Evolutionary conservation across 2,888 invertebrate species (phyloP).

Genomic region (Epirrhoe tristata): DNA sequence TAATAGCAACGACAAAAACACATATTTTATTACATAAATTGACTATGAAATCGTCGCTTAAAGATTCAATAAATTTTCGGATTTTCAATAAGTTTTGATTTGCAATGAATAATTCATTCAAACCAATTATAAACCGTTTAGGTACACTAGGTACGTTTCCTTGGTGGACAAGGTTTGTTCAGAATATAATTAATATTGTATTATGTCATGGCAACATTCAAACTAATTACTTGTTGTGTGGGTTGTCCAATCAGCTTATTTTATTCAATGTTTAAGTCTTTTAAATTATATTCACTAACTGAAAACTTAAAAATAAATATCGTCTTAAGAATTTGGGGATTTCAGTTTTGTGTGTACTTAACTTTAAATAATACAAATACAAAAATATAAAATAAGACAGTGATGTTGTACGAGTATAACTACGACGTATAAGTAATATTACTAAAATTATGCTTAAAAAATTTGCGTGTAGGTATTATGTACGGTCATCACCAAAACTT

Average conservation of each 20-base stretch:
- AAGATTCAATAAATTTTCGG: not conserved
- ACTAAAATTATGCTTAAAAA: too few species aligned
- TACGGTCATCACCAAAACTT: too few species aligned
- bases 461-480: too few species aligned
- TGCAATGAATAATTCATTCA: constrained; percentile 1
- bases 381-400: too few species aligned
- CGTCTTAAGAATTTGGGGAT: too few species aligned
- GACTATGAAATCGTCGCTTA: not conserved
- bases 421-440: too few species aligned
- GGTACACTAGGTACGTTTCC: constrained; percentile 13
- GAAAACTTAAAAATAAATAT: too few species aligned
- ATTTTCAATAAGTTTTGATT: not conserved
- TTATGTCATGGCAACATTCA: constrained; percentile 33
- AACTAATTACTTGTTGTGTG: constrained; percentile 23
- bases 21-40: not conserved
- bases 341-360: too few species aligned
- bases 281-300: not conserved
- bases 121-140: constrained; percentile 9
- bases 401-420: too few species aligned
- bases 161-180: constrained; percentile 22
- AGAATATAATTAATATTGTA: constrained; percentile 16
- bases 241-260: not conserved
- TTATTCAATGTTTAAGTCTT: not conserved
- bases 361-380: too few species aligned
- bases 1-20: too few species aligned